A percentile compares a stretch with the other conserved stretches of the same genome.
Conservation (phyloP, 2,113 vertebrate species). For the Mormyrus iriodes region DNA sequence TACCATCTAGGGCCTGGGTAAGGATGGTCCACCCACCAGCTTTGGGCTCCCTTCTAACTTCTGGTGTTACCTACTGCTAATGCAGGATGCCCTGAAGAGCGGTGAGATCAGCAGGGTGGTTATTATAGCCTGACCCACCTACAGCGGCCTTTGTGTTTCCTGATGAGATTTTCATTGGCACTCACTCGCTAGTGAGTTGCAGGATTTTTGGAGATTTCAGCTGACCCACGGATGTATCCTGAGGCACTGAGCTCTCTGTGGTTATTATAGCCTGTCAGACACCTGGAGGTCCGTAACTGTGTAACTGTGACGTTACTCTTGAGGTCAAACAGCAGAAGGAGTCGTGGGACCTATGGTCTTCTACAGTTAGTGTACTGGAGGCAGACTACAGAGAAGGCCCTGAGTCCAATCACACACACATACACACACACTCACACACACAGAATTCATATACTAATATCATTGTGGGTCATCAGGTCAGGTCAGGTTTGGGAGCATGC, state of each 20-base stretch:
- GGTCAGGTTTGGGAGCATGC: neutral
- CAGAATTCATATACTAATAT: neutral
- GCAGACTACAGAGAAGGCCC: neutral
- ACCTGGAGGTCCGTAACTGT: neutral
- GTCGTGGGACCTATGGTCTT: neutral
- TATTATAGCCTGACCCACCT: neutral
- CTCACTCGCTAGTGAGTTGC: neutral
- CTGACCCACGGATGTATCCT: neutral
- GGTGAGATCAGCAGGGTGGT: neutral
- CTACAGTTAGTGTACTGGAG: neutral
- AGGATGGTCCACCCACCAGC: neutral
- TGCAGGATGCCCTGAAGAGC: neutral
- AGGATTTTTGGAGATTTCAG: neutral
- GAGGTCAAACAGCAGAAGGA: neutral
- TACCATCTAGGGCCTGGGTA: neutral
- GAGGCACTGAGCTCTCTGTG: neutral
- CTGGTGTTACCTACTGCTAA: neutral
- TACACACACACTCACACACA: too few relatives aligned
- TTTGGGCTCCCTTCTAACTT: neutral
- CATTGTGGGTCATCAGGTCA: neutral
- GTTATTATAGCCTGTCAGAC: neutral
- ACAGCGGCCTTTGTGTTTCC: neutral
- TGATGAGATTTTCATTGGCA: neutral
- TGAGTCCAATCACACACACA: neutral
- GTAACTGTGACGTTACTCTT: neutral